Conservation (phyloP, 2,113 vertebrate genomes). For the Merops nubicus region DNA sequence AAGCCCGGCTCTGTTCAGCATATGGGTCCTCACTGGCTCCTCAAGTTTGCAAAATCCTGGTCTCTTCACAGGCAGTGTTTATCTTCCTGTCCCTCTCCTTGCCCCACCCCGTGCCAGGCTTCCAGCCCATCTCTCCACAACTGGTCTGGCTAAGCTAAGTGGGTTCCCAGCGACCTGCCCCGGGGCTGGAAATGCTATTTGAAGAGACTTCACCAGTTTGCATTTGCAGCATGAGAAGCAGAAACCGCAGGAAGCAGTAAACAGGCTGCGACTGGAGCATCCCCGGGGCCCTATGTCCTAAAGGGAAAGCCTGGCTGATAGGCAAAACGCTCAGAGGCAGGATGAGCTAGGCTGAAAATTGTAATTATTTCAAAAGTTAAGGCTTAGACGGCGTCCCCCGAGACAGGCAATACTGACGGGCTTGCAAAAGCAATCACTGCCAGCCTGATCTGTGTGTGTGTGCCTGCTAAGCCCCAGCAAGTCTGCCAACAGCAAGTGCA, state of each 20-base stretch:
- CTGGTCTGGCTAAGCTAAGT: neutral
- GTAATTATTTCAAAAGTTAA: constrained; percentile 52
- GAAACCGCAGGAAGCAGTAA: neutral
- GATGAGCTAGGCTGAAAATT: constrained; percentile 16
- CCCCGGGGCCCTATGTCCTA: neutral
- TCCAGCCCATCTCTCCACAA: neutral
- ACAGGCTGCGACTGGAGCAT: neutral
- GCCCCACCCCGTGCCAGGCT: neutral
- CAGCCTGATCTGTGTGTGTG: neutral
- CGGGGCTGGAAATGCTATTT: neutral
- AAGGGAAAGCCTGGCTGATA: neutral
- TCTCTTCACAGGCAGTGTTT: neutral
- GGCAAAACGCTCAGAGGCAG: neutral
- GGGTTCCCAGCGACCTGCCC: neutral
- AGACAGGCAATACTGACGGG: neutral
- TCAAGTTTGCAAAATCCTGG: neutral
- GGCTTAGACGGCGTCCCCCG: neutral
- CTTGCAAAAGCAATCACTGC: constrained; percentile 51
- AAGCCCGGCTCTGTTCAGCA: neutral
- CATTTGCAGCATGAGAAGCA: neutral
- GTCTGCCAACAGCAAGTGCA: constrained; percentile 24
- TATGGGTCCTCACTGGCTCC: neutral
- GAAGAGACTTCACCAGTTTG: neutral
- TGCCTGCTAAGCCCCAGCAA: neutral
- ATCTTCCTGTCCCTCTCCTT: neutral